phyloP scores from a whole-genome alignment of 2,797 vertebrate species.

The Coregonus sp. region DNA sequence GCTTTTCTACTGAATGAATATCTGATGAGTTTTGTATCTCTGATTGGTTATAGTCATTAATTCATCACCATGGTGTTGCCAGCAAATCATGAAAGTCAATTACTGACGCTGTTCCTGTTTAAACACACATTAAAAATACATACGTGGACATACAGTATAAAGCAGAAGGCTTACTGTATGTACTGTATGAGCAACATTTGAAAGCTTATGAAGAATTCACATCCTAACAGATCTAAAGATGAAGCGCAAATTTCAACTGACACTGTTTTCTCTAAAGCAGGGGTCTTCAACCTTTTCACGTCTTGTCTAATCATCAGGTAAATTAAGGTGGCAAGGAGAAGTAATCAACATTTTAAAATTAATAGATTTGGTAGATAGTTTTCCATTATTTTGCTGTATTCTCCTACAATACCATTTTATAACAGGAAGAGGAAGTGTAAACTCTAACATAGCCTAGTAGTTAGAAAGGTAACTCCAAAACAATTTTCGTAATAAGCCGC shows the following conservation, averaged over 20 bases:
- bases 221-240: conserved; percentile 33
- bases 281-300: too few species aligned
- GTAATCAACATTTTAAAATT: too few species aligned
- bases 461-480: too few species aligned
- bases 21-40: conserved; percentile 44
- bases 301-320: too few species aligned
- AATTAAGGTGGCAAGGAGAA: too few species aligned
- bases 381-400: too few species aligned
- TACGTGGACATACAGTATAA: conserved; percentile 22
- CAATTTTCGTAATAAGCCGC: too few species aligned
- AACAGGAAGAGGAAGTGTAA: too few species aligned
- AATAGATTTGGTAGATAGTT: too few species aligned
- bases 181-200: conserved; percentile 41
- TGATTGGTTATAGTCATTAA: conserved; percentile 50
- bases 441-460: too few species aligned
- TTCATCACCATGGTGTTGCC: conserved; percentile 44
- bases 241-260: not conserved
- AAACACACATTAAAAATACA: conserved; percentile 53
- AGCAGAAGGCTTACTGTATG: conserved; percentile 34
- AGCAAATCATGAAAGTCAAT: conserved; percentile 27
- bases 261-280: not conserved
- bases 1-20: too few species aligned
- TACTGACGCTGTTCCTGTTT: conserved; percentile 21
- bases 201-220: conserved; percentile 43
- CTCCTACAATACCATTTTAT: too few species aligned